Evolutionary conservation across 1,140 invertebrate species (phyloP).

Genomic region (Periplaneta americana): DNA sequence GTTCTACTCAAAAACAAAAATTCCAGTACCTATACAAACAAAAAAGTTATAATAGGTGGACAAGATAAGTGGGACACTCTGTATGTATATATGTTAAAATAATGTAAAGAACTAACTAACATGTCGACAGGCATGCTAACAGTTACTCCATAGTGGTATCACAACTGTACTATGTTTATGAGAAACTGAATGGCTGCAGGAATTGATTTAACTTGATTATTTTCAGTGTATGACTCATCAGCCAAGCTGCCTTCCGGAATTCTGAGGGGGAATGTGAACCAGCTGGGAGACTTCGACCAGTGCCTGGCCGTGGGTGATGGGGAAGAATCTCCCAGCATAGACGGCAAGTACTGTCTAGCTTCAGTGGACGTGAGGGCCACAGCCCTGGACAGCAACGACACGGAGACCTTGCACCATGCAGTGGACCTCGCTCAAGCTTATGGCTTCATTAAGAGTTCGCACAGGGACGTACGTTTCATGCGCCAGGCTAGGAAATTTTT

Average conservation of each 20-base stretch:
- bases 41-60: no score
- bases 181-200: no score
- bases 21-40: no score
- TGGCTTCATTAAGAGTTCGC: constrained; percentile 50
- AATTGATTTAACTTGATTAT: no score
- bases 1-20: no score
- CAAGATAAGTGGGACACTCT: no score
- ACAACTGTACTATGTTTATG: no score
- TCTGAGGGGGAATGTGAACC: constrained; percentile 60
- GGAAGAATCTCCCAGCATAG: constrained; percentile 41
- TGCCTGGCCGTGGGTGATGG: constrained; percentile 47
- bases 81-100: no score
- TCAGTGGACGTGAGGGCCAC: constrained; percentile 40
- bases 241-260: constrained; percentile 62
- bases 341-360: constrained; percentile 61
- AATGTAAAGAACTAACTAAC: no score
- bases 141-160: no score
- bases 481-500: no score
- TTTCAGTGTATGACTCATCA: constrained; percentile 62
- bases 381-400: constrained; percentile 18
- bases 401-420: not conserved
- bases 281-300: constrained; percentile 64
- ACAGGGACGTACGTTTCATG: constrained; percentile 55
- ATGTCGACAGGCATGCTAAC: no score
- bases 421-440: constrained; percentile 54